These are phyloP conservation scores for Tetramorium parvispinum DNA, from an alignment of 1,140 invertebrate genomes.

Conservation along the genomic window DNA sequence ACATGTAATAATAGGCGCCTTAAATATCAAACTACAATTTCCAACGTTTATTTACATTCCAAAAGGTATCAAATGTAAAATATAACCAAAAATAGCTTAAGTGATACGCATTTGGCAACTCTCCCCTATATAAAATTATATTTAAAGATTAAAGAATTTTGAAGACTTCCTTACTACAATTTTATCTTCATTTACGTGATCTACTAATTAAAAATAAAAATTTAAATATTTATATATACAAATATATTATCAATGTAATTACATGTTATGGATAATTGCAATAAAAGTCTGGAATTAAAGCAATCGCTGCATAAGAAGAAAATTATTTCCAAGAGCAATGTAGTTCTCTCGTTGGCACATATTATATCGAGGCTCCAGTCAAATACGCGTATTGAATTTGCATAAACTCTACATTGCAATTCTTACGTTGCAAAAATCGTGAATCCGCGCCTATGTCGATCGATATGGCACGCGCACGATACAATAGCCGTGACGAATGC, in stretches of 20 bases:
- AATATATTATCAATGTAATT: background rate
- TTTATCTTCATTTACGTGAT: background rate
- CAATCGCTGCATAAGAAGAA: background rate
- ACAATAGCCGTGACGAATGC: conserved; percentile 70
- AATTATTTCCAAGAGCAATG: background rate
- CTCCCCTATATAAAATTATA: background rate
- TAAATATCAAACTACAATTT: too few species aligned
- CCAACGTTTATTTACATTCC: too few species aligned
- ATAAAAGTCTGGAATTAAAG: background rate
- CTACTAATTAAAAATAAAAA: background rate
- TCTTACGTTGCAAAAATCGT: conserved; percentile 14
- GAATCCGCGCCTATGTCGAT: conserved; percentile 28
- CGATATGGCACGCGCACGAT: conserved; percentile 67
- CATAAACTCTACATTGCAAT: background rate
- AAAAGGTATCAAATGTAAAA: too few species aligned
- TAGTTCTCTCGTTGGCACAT: background rate
- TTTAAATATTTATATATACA: background rate
- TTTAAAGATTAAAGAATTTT: background rate
- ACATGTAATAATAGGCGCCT: too few species aligned
- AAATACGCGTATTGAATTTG: background rate
- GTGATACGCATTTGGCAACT: too few species aligned
- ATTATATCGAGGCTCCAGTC: background rate
- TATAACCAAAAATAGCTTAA: too few species aligned
- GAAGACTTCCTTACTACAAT: background rate
- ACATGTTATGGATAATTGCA: background rate